Base-by-base conservation (phyloP, 1,140 invertebrate genomes). In the Ganaspis sp. region DNA sequence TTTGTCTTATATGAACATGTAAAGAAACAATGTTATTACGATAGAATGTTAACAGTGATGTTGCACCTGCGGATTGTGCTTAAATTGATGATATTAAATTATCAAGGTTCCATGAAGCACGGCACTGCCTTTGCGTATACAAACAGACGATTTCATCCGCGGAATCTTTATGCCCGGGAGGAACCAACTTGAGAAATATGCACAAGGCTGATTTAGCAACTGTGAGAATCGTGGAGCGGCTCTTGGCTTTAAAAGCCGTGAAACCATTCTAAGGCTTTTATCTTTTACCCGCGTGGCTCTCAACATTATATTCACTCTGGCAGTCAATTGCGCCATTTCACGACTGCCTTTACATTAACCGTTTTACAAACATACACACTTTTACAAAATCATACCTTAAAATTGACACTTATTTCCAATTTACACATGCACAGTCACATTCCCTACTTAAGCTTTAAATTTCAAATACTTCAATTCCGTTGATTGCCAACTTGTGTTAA, bases 141-240 rank as follows among this genome's bases (percentile, higher is more conserved):
- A 64, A 29, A 64, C 26, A 64, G 23, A 64, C 45, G 8, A 17
- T 64, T 29, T 34, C 23, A 64, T 26, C 21, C 58, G 58, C 26
- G 58, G 58, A 64, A 64, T 64, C 58, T 64, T 64, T 26, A 64
- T 64, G 58, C 58, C 58, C 58, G 23, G 26, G 58, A 64, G 58
- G 58, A 64, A 26, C 23, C 58, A 64, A 15, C 21, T 15, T 34
- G 26, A 64, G 58, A 64, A 64, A 64, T 64, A 26, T 64, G 58
- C 58, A 64, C 58, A 34, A 64, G 58, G 58, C 58, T 64, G 58
- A 64, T 64, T 64, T 64, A 64, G 23, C 58, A 64, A 64, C 58
- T 64, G 58, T 64, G 58, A 64, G 58, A 64, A 64, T 64, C 23
- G 58, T 29, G 26, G 6, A 64, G 26, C 58, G 26, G 23, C 26